phyloP scores from a whole-genome alignment of 2,888 invertebrate genomes.

The Mellilla xanthometata region DNA sequence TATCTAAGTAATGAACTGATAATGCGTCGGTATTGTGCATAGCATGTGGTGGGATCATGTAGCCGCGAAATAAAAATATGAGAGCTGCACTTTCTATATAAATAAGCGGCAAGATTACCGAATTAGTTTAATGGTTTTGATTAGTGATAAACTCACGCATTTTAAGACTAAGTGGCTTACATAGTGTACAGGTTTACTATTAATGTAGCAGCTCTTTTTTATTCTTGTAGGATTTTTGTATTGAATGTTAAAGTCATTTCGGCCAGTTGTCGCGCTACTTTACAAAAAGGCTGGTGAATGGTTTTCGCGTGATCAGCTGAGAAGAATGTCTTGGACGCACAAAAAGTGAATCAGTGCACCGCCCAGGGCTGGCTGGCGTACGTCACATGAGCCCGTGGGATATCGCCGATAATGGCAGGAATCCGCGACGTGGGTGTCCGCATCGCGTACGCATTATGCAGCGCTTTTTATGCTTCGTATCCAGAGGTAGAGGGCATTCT shows the following conservation, averaged over 20 bases:
- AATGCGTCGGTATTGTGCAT: constrained; percentile 33
- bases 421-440: constrained; percentile 77
- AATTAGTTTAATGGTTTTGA: too few relatives aligned
- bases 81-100: constrained; percentile 13
- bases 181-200: too few relatives aligned
- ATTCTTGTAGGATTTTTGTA: too few relatives aligned
- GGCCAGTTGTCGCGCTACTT: constrained; percentile 6
- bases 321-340: constrained; percentile 52
- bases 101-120: constrained; percentile 2
- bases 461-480: constrained; percentile 60
- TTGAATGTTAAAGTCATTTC: constrained; percentile 11
- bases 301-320: constrained; percentile 54
- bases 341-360: constrained; percentile 65
- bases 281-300: constrained; percentile 20
- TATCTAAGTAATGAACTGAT: constrained; percentile 59
- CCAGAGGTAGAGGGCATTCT: constrained; percentile 48
- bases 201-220: too few relatives aligned
- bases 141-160: too few relatives aligned
- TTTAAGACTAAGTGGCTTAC: too few relatives aligned
- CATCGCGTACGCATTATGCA: constrained; percentile 59
- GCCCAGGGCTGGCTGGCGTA: constrained; percentile 69
- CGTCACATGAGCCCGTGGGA: constrained; percentile 76
- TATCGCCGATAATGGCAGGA: constrained; percentile 59
- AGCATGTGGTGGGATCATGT: constrained; percentile 44
- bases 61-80: constrained; percentile 48